Percentiles rank a stretch among this genome's conserved stretches.
These are phyloP conservation scores for Pangasius djambal DNA, from an alignment of 2,797 vertebrate species.

Conservation along the genomic window DNA sequence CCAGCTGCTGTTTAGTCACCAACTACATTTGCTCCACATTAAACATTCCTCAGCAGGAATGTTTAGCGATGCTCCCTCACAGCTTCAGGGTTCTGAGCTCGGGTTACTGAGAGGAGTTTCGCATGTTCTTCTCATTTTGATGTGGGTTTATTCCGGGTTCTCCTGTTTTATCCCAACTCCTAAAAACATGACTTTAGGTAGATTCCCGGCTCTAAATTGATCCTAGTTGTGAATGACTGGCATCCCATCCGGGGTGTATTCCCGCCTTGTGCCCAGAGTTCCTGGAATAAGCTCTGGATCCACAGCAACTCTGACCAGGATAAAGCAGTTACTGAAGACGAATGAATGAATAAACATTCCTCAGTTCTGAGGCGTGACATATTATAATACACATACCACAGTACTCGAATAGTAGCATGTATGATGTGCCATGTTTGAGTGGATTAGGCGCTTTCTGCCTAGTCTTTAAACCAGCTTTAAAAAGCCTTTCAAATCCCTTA, in stretches of 20 bases:
- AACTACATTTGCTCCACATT: slow-evolving; percentile 11
- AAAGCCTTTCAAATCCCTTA: background rate
- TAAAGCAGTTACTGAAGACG: background rate
- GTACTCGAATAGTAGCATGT: background rate
- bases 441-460: background rate
- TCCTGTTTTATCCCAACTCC: background rate
- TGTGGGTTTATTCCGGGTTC: background rate
- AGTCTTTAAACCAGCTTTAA: background rate
- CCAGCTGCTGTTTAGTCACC: slow-evolving; percentile 38
- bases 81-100: slow-evolving; percentile 14
- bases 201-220: background rate
- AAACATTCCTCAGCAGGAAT: slow-evolving; percentile 25
- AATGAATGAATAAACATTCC: slow-evolving; percentile 16
- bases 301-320: background rate
- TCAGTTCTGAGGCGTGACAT: background rate
- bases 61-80: background rate
- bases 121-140: slow-evolving; percentile 6
- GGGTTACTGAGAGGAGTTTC: background rate
- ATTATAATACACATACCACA: background rate
- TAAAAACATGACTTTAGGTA: background rate
- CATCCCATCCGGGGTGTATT: background rate
- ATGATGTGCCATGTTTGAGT: background rate
- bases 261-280: background rate
- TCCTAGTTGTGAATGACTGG: background rate
- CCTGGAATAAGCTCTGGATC: background rate